phyloP scores from a whole-genome alignment of 2,888 invertebrate genomes.

The Acanthosepion lycidas region DNA sequence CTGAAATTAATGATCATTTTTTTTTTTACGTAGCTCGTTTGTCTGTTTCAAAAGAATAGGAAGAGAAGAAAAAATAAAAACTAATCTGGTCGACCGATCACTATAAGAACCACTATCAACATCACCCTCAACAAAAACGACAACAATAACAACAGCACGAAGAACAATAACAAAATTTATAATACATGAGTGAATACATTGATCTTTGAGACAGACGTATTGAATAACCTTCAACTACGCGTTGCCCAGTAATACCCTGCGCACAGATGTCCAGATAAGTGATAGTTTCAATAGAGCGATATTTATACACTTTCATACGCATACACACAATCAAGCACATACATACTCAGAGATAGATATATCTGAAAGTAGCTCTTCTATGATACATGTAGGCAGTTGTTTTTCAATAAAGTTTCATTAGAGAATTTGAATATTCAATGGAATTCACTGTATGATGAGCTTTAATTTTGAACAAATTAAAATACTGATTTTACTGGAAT shows the following conservation, averaged over 20 bases:
- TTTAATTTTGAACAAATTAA: too few species aligned
- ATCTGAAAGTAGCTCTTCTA: background rate
- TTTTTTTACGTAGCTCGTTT: background rate
- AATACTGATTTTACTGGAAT: too few species aligned
- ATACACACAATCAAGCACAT: background rate
- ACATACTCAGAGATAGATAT: background rate
- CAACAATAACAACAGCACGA: background rate
- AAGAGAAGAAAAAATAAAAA: background rate
- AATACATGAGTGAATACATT: conserved; percentile 22
- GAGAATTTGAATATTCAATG: too few species aligned
- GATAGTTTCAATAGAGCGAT: background rate
- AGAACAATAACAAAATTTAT: background rate
- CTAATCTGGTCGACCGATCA: background rate
- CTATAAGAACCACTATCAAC: background rate
- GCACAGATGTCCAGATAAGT: conserved; percentile 12
- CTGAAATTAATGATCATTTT: background rate
- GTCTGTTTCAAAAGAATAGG: background rate
- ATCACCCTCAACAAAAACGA: background rate
- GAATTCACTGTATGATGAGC: too few species aligned
- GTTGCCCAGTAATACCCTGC: background rate
- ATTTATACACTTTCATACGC: background rate
- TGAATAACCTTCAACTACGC: conserved; percentile 18
- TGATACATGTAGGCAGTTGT: too few species aligned
- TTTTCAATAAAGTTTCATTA: too few species aligned
- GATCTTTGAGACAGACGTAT: conserved; percentile 20